Evolutionary conservation across 92 coral and sea anemone species (phyloP).

Genomic region (Phenganax subtilis): DNA sequence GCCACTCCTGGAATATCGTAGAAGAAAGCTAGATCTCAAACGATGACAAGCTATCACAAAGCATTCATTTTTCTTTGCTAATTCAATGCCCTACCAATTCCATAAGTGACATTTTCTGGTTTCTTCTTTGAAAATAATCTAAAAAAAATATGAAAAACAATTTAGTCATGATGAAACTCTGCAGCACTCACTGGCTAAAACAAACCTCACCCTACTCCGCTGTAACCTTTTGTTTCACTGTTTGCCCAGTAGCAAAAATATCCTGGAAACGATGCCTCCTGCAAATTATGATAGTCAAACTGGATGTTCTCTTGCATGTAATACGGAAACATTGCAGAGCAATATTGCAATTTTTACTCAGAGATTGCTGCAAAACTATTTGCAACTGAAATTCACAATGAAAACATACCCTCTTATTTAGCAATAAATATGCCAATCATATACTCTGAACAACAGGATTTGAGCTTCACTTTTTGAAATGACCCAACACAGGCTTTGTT

Average conservation of each 20-base stretch:
- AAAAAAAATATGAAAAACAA: neutral
- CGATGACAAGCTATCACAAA: neutral
- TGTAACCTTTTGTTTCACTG: conserved; percentile 81
- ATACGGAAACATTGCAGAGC: too few relatives aligned
- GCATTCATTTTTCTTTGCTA: neutral
- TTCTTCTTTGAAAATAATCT: conserved; percentile 76
- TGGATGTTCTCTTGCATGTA: neutral
- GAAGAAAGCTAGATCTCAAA: neutral
- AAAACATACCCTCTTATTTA: too few relatives aligned
- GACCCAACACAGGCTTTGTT: too few relatives aligned
- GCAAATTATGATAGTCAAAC: neutral
- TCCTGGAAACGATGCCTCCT: conserved; percentile 74
- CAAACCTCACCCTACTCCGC: conserved; percentile 80
- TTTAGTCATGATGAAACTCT: neutral
- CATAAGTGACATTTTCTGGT: conserved; percentile 71
- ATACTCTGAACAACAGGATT: too few relatives aligned
- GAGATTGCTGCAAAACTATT: too few relatives aligned
- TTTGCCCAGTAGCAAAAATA: conserved; percentile 77
- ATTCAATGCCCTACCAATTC: conserved; percentile 57
- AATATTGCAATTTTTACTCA: too few relatives aligned
- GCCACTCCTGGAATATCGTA: conserved; percentile 50
- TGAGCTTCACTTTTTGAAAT: too few relatives aligned
- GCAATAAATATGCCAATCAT: too few relatives aligned
- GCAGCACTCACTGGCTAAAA: neutral
- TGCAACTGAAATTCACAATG: too few relatives aligned